A percentile compares a stretch with the other conserved stretches of the same genome.
Evolutionary conservation across 2,113 vertebrate species (phyloP).

Genomic region (Microtus ochrogaster): DNA sequence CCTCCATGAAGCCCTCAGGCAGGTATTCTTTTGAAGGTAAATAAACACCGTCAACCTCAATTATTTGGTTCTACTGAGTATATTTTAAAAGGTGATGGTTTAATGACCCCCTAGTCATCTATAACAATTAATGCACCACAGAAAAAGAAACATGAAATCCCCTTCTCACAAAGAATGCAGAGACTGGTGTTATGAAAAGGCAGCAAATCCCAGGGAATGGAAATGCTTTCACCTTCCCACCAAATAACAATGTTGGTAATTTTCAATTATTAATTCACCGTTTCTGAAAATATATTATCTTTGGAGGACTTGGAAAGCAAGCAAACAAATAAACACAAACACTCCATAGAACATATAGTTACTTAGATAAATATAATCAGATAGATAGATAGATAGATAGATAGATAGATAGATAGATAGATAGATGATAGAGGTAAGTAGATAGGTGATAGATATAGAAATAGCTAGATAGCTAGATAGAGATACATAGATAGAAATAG

Average conservation of each 20-base stretch:
- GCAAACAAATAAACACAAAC: neutral
- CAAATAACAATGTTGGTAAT: constrained; percentile 2
- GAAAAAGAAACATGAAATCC: constrained; percentile 63
- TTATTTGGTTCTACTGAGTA: constrained; percentile 69
- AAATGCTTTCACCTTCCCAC: constrained; percentile 46
- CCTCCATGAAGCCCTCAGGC: constrained; percentile 43
- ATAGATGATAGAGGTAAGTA: no score
- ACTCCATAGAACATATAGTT: neutral
- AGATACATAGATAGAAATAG: no score
- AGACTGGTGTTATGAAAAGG: constrained; percentile 58
- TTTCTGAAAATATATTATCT: neutral
- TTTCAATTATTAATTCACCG: constrained; percentile 16
- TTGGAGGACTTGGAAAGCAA: neutral
- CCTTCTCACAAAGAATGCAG: constrained; percentile 48
- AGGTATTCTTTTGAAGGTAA: constrained; percentile 72
- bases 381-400: neutral
- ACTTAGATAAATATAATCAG: neutral
- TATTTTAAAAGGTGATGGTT: constrained; percentile 67
- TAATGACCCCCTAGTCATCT: constrained; percentile 64
- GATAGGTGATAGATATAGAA: no score
- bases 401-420: no score
- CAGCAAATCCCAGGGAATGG: neutral
- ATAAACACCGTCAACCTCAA: constrained; percentile 66
- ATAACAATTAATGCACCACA: constrained; percentile 38
- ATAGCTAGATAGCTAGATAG: no score